A percentile compares a stretch with the other conserved stretches of the same genome.
phyloP scores from a whole-genome alignment of 1,140 invertebrate genomes.

The Megathymus violae region DNA sequence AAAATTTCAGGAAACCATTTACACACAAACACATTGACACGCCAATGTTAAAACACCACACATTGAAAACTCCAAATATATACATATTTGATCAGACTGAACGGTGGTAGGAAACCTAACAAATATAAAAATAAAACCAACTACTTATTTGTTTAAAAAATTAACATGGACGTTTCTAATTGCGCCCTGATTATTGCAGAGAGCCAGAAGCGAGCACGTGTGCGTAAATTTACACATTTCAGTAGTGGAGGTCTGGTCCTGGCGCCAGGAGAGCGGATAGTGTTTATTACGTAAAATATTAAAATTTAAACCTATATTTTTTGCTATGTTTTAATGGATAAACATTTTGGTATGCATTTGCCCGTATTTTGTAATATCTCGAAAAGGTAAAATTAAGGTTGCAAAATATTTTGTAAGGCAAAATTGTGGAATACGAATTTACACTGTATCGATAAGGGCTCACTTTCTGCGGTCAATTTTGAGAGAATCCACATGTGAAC shows the following conservation, averaged over 20 bases:
- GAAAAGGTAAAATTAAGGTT: too few relatives aligned
- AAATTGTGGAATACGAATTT: too few relatives aligned
- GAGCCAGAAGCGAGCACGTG: slow-evolving; percentile 5
- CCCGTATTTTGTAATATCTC: neutral
- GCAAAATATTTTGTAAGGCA: too few relatives aligned
- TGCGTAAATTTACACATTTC: slow-evolving; percentile 27
- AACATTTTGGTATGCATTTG: neutral
- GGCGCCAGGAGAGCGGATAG: slow-evolving; percentile 11
- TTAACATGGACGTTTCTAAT: slow-evolving; percentile 4
- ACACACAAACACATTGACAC: too few relatives aligned
- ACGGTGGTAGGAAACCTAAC: neutral
- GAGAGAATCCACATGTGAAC: too few relatives aligned
- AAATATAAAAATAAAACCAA: neutral
- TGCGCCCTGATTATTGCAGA: slow-evolving; percentile 11
- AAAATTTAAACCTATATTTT: slow-evolving; percentile 12
- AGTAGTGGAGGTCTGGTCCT: slow-evolving; percentile 6
- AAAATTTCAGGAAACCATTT: too few relatives aligned
- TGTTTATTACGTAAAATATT: slow-evolving; percentile 16
- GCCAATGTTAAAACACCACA: too few relatives aligned
- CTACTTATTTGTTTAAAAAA: neutral
- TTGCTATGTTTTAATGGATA: neutral
- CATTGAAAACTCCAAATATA: neutral
- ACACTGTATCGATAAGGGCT: too few relatives aligned
- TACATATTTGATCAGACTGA: neutral
- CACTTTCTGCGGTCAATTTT: too few relatives aligned